Conservation (phyloP, 1,140 invertebrate genomes). For the Subanguina moxae region DNA sequence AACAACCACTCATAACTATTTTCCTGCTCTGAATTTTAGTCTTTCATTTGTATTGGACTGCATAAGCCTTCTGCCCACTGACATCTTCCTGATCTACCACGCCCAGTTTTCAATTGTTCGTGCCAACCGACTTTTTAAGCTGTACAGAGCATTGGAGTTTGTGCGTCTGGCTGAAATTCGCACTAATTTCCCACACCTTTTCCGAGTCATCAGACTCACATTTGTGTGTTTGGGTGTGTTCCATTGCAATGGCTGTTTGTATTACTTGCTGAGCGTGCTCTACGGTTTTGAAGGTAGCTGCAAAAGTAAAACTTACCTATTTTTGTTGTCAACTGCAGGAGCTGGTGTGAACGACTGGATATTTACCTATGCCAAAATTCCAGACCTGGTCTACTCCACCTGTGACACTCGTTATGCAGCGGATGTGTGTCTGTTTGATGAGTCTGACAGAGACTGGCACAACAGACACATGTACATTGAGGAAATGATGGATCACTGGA, state of each 20-base stretch:
- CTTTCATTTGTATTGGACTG: slow-evolving; percentile 15
- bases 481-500: slow-evolving; percentile 12
- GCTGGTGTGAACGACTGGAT: slow-evolving; percentile 42
- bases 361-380: slow-evolving; percentile 40
- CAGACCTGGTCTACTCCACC: slow-evolving; percentile 30
- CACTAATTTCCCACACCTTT: slow-evolving; percentile 78
- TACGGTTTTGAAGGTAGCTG: slow-evolving; percentile 36
- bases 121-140: slow-evolving; percentile 77
- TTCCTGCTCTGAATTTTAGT: background rate
- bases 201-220: slow-evolving; percentile 63
- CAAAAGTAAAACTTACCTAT: background rate
- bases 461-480: slow-evolving; percentile 22
- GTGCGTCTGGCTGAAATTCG: slow-evolving; percentile 84
- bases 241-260: slow-evolving; percentile 91
- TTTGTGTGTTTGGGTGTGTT: slow-evolving; percentile 83
- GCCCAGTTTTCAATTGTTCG: slow-evolving; percentile 75
- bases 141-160: slow-evolving; percentile 78
- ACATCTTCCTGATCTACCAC: slow-evolving; percentile 71
- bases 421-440: slow-evolving; percentile 18
- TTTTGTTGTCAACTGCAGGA: background rate
- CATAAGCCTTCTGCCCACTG: slow-evolving; percentile 15
- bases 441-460: slow-evolving; percentile 6
- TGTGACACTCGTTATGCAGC: slow-evolving; percentile 37
- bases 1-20: background rate
- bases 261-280: slow-evolving; percentile 79